Evolutionary conservation across 2,888 invertebrate genomes (phyloP), one percentile per base, ranked within the genome.

Genomic region (Limnephilus marmoratus): DNA sequence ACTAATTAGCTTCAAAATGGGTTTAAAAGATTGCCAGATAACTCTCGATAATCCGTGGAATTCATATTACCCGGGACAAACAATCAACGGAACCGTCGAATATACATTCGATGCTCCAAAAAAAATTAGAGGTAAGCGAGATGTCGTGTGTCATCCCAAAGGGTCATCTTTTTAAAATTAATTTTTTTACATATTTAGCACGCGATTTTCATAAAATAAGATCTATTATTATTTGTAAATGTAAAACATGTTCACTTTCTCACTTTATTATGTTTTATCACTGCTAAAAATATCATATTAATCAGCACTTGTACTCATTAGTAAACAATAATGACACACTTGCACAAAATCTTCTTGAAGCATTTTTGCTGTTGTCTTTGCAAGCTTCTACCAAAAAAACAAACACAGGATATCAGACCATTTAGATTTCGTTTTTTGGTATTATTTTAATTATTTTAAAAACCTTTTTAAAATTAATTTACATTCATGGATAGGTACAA

Each of bases 21-120:
- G 98, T 90, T 95, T 98, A 83, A 97, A 97, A 95, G 97, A 97
- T 95, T 97, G 98, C 94, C 96, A 97, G 94, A 97, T 98, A 94
- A 96, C 96, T 94, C 97, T 98, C 94, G 98, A 98, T 94, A 98
- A 98, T 95, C 97, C 97, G 92, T 97, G 96, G 95, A 96, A 96
- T 94, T 97, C 97, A 5, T 97, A 97, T 94, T 97, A 97, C 94
- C 96, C 97, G 0, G 97, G 97, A 3, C 97, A 97, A 94, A 96
- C 96, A n/a, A 96, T 97, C 18, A 96, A 97, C 93, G 97, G 97
- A 41, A 96, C 96, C 94, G 96, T 97, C 93, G 95, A 97, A 94
- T 95, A 97, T 93, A 95, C 95, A 85, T 95, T 97, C 93, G 96
- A 97, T 94, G 96, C 96, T 92, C 96, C 97, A 12, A 97, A 97